Base-by-base conservation (phyloP, 2,113 vertebrate genomes). In the Salvator merianae region DNA sequence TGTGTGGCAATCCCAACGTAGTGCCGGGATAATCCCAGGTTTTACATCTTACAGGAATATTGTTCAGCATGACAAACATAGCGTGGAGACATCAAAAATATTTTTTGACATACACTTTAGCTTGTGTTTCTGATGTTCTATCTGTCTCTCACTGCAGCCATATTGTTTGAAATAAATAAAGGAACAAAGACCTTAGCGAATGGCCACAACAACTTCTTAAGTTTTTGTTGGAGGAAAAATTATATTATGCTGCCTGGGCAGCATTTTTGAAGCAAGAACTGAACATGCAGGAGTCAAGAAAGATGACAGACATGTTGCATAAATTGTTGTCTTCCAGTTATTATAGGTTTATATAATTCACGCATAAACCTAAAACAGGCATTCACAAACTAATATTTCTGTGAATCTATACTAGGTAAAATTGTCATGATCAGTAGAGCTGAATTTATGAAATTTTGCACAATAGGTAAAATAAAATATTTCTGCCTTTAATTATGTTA, bases 341-440 rank as follows among this genome's bases (percentile, higher is more conserved):
- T 85, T 86, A 53, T 81, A 80, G 22, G 47, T 22, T 87, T 47
- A 88, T 88, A 89, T 34, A 73, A 50, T 4, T 79, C 32, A 74
- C 30, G 32, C 50, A 53, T 24, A 6, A 86, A 28, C 32, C 88
- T 87, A 89, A 83, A 82, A 36, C 8, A 65, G 82, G 16, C 82
- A 47, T 72, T 28, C 81, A 68, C 0, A 13, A 12, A 50, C 74
- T 3, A 38, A 74, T 43, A 26, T 47, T 47, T n/a, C 30, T 76
- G 74, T 32, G 55, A 76, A 53, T 53, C 43, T 72, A 40, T 38
- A 43, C 43, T 24, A 22, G 34, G 38, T 72, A 4, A 72, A 72
- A 40, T 43, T 43, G 34, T 20, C 70, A 72, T 40, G 36, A 26
- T 38, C 34, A 40, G 20, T 26, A 72, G 70, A 40, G 36, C 36